phyloP scores from a whole-genome alignment of 1,140 invertebrate genomes.

The Globodera ellingtonae region DNA sequence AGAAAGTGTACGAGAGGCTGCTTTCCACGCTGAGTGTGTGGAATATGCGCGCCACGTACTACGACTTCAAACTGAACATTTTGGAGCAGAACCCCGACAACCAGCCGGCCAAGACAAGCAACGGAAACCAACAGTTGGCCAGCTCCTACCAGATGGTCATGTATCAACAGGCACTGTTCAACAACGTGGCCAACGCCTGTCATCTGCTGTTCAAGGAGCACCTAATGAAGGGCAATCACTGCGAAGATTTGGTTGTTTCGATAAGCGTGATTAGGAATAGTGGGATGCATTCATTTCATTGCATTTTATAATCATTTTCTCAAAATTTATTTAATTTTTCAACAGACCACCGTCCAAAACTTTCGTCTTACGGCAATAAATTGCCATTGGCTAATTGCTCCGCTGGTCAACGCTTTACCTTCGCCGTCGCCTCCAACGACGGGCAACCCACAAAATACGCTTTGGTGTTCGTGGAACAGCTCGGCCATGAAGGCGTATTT shows the following conservation, averaged over 20 bases:
- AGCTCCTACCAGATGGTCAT: constrained; percentile 24
- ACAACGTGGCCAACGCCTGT: constrained; percentile 3
- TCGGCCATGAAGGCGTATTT: constrained; percentile 48
- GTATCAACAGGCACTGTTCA: constrained; percentile 13
- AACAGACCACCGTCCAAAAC: background rate
- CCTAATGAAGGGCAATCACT: background rate
- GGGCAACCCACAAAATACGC: constrained; percentile 18
- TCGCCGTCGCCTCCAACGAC: constrained; percentile 16
- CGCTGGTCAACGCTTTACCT: constrained; percentile 36
- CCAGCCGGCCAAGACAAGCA: constrained; percentile 20
- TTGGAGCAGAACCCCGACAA: constrained; percentile 17
- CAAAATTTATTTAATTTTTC: background rate
- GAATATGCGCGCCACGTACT: constrained; percentile 57
- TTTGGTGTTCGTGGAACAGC: constrained; percentile 20
- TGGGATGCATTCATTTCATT: too few species aligned
- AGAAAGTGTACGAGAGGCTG: constrained; percentile 51
- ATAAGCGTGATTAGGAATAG: background rate
- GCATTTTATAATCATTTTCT: background rate
- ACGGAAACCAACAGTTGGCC: constrained; percentile 30
- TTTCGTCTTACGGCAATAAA: constrained; percentile 50
- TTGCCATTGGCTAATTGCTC: constrained; percentile 57
- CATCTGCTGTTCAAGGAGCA: constrained; percentile 9
- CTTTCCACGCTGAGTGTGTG: constrained; percentile 52
- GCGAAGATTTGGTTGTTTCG: constrained; percentile 1
- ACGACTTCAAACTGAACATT: constrained; percentile 50